Percentiles rank a stretch among this genome's conserved stretches.
These are phyloP conservation scores for Cordilura impudica DNA, from an alignment of 2,888 invertebrate species.

Conservation along the genomic window DNA sequence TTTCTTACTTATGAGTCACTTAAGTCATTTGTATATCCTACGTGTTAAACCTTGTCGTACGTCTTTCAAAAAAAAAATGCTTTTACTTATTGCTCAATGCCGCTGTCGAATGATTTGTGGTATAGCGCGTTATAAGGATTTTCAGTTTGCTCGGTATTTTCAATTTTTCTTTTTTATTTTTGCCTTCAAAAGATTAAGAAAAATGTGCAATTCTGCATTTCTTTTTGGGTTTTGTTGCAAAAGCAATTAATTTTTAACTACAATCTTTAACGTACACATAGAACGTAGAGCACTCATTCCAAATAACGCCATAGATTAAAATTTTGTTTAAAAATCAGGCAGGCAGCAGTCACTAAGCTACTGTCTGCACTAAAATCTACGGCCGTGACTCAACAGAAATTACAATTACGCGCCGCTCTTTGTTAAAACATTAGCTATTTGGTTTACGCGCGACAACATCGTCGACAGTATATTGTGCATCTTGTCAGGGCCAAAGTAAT, in stretches of 20 bases:
- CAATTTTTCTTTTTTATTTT: conserved; percentile 17
- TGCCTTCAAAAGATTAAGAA: background rate
- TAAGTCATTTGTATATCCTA: conserved; percentile 50
- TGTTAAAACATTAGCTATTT: background rate
- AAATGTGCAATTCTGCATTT: conserved; percentile 48
- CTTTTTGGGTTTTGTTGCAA: conserved; percentile 36
- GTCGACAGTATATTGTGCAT: conserved; percentile 8
- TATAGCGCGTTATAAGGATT: conserved; percentile 37
- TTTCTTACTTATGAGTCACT: conserved; percentile 48
- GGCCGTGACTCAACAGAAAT: background rate
- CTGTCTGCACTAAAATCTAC: background rate
- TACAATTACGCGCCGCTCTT: background rate
- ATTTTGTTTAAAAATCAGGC: conserved; percentile 14
- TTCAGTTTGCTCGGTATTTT: conserved; percentile 39
- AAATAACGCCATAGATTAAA: conserved; percentile 41
- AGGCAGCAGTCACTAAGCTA: conserved; percentile 2
- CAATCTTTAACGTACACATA: conserved; percentile 42
- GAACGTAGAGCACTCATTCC: conserved; percentile 2
- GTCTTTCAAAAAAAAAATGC: conserved; percentile 41
- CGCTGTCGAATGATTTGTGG: conserved; percentile 59
- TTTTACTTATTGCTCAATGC: conserved; percentile 3
- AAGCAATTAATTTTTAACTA: conserved; percentile 63
- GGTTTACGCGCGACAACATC: background rate
- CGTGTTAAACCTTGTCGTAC: conserved; percentile 28
- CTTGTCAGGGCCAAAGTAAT: conserved; percentile 50